Evolutionary conservation across 1,140 invertebrate genomes (phyloP), one percentile per base, ranked within the genome.

Genomic region (Leptinotarsa texana): DNA sequence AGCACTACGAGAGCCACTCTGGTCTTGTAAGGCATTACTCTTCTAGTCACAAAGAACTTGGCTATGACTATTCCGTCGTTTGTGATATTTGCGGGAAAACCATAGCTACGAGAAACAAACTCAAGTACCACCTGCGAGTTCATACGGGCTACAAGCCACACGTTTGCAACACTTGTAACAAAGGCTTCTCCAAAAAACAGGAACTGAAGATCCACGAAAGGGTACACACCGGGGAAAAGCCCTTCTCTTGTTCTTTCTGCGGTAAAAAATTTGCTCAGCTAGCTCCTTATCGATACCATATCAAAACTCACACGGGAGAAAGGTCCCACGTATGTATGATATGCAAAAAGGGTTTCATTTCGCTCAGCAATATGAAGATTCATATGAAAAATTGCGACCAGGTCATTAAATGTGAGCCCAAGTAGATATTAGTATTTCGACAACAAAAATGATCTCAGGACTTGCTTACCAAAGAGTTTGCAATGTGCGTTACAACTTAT

Each of bases 221-320:
- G 24, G 88, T 90, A 17, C 90, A 91, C 83, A 90, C 89, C 1
- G 90, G 90, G 0, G 89, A 92, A 80, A 89, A 90, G 81, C 91
- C 91, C 22, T 91, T 90, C 81, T 87, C 88, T 63, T 92, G 92
- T 83, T 88, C 88, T 75, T 86, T 88, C 74, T 96, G 94, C 84
- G 89, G 91, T 15, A 91, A 94, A 82, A 88, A 91, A 6, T 96
- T 96, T 85, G 93, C 94, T 95, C 94, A 95, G 84, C 90, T 93
- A 6, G 92, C 91, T n/a, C 87, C 87, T 2, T 83, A 92, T 15
- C 87, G 89, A 48, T 91, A 91, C 6, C 87, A 88, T 71, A 82
- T 82, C 71, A 75, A 83, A 15, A 84, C 80, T 1, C 93, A 94
- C 85, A 93, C 92, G 21, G 93, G 93, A 6, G 91, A 93, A 81